Conservation (phyloP, 2,888 invertebrate genomes). For the Ferrisia virgata region DNA sequence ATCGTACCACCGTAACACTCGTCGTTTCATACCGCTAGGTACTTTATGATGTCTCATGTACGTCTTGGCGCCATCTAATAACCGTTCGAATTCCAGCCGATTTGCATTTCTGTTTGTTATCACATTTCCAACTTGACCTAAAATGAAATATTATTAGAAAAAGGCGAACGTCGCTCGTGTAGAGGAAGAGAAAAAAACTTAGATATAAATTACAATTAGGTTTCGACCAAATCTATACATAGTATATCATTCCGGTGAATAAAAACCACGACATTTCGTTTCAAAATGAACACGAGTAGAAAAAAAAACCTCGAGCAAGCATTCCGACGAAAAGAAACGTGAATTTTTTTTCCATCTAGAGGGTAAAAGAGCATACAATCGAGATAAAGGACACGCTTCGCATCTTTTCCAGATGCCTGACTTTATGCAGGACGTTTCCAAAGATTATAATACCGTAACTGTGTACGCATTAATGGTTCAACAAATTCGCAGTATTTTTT, state of each 20-base stretch:
- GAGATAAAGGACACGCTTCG: constrained; percentile 14
- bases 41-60: constrained; percentile 98
- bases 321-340: background rate
- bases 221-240: background rate
- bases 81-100: constrained; percentile 87
- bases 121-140: constrained; percentile 93
- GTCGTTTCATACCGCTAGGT: constrained; percentile 91
- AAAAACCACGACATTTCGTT: background rate
- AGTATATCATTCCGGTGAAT: background rate
- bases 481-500: background rate
- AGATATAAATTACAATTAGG: constrained; percentile 8
- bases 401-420: constrained; percentile 17
- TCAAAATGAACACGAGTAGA: background rate
- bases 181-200: background rate
- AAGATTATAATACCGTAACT: background rate
- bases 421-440: constrained; percentile 5
- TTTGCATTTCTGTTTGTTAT: constrained; percentile 96
- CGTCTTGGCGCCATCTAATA: constrained; percentile 92
- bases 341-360: background rate
- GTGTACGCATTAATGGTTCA: background rate
- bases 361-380: constrained; percentile 14
- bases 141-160: constrained; percentile 43
- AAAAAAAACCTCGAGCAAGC: background rate
- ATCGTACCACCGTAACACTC: constrained; percentile 95
- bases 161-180: background rate